Base-by-base conservation (phyloP, 2,113 vertebrate genomes). In the Haemorhous mexicanus region DNA sequence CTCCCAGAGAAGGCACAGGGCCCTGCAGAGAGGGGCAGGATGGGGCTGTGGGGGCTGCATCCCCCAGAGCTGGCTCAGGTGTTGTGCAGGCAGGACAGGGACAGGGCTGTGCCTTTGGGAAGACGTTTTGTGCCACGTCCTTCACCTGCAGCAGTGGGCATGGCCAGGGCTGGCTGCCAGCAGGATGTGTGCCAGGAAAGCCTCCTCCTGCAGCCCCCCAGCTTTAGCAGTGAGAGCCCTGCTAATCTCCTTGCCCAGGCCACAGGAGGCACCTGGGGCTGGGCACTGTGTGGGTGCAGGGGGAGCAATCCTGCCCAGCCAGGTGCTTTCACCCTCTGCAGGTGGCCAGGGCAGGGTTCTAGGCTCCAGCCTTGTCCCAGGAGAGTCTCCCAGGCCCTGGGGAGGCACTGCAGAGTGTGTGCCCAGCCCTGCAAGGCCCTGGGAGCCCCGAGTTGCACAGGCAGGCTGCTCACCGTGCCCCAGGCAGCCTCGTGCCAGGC, bases 391-490 rank as follows among this genome's bases (percentile, higher is more conserved):
- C 1, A 9, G 41, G 55, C 41, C 6, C 0, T 9, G 55, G 46
- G 27, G 32, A 13, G 28, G 15, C 27, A 0, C 5, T 1, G 12
- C 44, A 16, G 7, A 2, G 43, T 5, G 49, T 7, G 0, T 11
- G 9, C 10, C 24, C 43, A 4, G 20, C 83, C 52, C 78, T 33
- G 10, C 37, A 39, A 22, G 14, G 47, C 13, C 4, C 24, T 9
- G 33, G 47, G 21, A 44, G 58, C 14, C 53, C 56, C 16, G 0
- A 0, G 56, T 3, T 17, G 27, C 13, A 5, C 28, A 9, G 59
- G 33, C 56, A 32, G n/a, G 43, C 64, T 61, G 53, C 47, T 35
- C 6, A 0, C 23, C 13, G 0, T 7, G 66, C 17, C 50, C 55
- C 3, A 11, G 64, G 41, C 76, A 68, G 43, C 64, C 68, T 73